Base-by-base conservation (phyloP, 2,888 invertebrate species). In the Arrhopalites spinosus region DNA sequence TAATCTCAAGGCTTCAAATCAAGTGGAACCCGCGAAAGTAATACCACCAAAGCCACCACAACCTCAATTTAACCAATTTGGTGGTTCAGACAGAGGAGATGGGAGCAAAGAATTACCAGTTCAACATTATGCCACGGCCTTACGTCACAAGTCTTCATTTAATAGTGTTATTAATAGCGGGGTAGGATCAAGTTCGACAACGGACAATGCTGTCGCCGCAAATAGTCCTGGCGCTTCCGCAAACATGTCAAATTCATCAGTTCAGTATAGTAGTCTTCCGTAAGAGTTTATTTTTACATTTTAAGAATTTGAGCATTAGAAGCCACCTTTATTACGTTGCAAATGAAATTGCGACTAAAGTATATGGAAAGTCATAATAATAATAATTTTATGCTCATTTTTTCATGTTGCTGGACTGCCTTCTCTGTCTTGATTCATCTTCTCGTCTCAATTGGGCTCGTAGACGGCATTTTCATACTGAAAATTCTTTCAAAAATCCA, bases 101-200 rank as follows among this genome's bases (percentile, higher is more conserved):
- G 74, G 64, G 15, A 8, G n/a, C n/a, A n/a, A n/a, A n/a, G 30
- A 43, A 66, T 53, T 23, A 30, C 30, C 61, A 11, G 56, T 20
- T 5, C 69, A 74, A 45, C 45, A n/a, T n/a, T 27, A 61, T 25
- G 45, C 29, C 61, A 76, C 80, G 25, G 78, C 79, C 11, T 76
- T 81, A 36, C 76, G 78, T 50, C 78, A 81, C 73, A 79, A 80
- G 27, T 77, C 79, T 30, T 81, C 81, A 5, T 81, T 81, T 67
- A 81, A 80, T 53, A 53, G 76, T 73, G 70, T 30, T 36, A n/a
- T n/a, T n/a, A 27, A 20, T 30, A 43, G 61, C 1, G 63, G 15
- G 13, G 29, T 13, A 13, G 63, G 72, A 23, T 20, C 59, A 11
- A 25, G 25, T 59, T 25, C 8, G 13, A 59, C 59, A 23, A 25